A percentile compares a stretch with the other conserved stretches of the same genome.
Conservation (phyloP, 2,797 vertebrate species). For the Trichosurus vulpecula region DNA sequence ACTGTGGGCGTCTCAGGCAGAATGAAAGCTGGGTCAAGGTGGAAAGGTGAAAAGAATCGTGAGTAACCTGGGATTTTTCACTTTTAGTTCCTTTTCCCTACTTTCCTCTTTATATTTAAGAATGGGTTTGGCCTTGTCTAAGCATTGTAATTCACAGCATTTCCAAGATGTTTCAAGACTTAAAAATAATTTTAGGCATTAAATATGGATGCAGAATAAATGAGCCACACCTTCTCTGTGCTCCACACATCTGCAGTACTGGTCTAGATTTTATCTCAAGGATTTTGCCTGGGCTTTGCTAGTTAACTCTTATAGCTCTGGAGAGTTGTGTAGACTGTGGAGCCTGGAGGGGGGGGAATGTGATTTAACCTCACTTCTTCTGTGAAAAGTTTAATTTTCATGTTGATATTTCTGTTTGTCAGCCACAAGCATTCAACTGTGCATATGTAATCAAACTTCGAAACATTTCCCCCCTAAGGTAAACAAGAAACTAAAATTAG, state of each 20-base stretch:
- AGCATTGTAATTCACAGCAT: conserved; percentile 58
- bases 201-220: conserved; percentile 74
- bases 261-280: conserved; percentile 62
- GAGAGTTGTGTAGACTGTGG: conserved; percentile 45
- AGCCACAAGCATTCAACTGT: not conserved
- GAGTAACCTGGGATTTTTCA: conserved; percentile 87
- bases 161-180: conserved; percentile 66
- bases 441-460: not conserved
- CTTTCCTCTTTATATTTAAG: conserved; percentile 68
- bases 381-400: not conserved
- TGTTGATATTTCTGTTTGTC: not conserved
- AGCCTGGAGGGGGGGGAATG: not conserved
- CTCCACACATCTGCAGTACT: conserved; percentile 76
- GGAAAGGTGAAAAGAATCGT: conserved; percentile 96
- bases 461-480: not conserved
- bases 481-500: conserved; percentile 32
- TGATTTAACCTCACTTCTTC: conserved; percentile 10
- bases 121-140: conserved; percentile 52
- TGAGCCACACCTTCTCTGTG: conserved; percentile 74
- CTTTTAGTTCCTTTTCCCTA: conserved; percentile 68
- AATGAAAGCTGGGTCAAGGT: conserved; percentile 92
- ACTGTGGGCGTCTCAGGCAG: conserved; percentile 85
- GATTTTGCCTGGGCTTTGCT: conserved; percentile 58
- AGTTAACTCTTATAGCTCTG: conserved; percentile 81
- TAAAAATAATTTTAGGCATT: conserved; percentile 67